Evolutionary conservation across 2,888 invertebrate genomes (phyloP), one percentile per base, ranked within the genome.

Genomic region (Amiota minor): DNA sequence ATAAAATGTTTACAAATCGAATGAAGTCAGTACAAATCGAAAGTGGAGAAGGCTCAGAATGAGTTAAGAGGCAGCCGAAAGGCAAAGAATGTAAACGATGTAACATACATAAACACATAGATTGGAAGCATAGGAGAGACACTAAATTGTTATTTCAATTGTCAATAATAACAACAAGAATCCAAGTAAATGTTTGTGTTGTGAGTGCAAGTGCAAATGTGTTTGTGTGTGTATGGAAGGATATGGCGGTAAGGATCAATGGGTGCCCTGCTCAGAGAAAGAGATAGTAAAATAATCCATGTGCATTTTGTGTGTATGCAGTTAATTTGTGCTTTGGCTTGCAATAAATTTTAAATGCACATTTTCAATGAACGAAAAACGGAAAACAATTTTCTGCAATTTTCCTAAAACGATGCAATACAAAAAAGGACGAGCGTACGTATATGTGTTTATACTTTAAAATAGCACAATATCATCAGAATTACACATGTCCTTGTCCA

Each of bases 331-430:
- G 83, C 83, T 78, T 81, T 78, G 83, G 71, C 81, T 64, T 81
- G 86, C 83, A 83, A 82, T 85, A 85, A 84, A 83, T 83, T 85
- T 85, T 81, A 81, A 85, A 83, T 85, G 86, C 78, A 85, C 83
- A 83, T 82, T 85, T 84, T 72, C 80, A 82, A 85, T 80, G 84
- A 84, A 81, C 75, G 72, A 76, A 75, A 72, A 78, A 73, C 77
- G 74, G 86, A 83, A 85, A 83, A 83, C 83, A 83, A 85, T 83
- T 84, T 85, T 83, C 74, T 84, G 81, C 83, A 85, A 83, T 83
- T 83, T 83, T 71, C 81, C 84, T 83, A 79, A 81, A 82, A 85
- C 77, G 83, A 78, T 77, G 79, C 70, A 77, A 64, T 64, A 62
- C 65, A 18, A 49, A 8, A 18, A 59, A 18, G 56, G 20, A 14